Base-by-base conservation (phyloP, 2,797 vertebrate genomes). In the Siniperca undulata region DNA sequence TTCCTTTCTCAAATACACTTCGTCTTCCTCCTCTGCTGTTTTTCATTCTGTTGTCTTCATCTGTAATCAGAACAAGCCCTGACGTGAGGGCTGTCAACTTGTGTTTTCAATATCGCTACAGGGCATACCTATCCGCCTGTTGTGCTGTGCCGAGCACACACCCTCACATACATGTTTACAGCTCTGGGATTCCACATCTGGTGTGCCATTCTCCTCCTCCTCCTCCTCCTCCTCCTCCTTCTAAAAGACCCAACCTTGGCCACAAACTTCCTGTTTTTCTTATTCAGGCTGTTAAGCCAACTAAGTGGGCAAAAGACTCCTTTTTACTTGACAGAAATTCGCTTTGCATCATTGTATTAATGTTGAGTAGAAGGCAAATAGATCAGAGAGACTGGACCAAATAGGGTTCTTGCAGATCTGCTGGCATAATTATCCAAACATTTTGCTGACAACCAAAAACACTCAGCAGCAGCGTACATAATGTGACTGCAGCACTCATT, bases 211-310 rank as follows among this genome's bases (percentile, higher is more conserved):
- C 65, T 78, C 69, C 77, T 82, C 77, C 84, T 79, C 74, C 88
- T 74, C 74, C 82, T 66, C 70, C 71, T 20, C 48, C 74, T 61
- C 38, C 56, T 50, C 70, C 74, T 58, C 65, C 59, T 66, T 67
- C 74, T n/a, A n/a, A 83, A 82, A 83, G 61, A 77, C 78, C 67
- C 77, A 90, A 90, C 82, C 81, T 80, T 70, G 42, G 70, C 91
- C 90, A 84, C 89, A 84, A 83, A 89, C 86, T 90, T 94, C 89
- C 92, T 93, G 92, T 91, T 92, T 89, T 92, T 86, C 89, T 67
- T 81, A 60, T 74, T 30, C 46, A 0, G 58, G 67, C 75, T 53
- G 56, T 74, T 61, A 24, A 10, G 13, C 53, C 34, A 55, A 50
- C 65, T 24, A 76, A 81, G 58, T 19, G 52, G 72, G 66, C 24